Evolutionary conservation across 2,888 invertebrate genomes (phyloP).

Genomic region (Ophion ventricosus): DNA sequence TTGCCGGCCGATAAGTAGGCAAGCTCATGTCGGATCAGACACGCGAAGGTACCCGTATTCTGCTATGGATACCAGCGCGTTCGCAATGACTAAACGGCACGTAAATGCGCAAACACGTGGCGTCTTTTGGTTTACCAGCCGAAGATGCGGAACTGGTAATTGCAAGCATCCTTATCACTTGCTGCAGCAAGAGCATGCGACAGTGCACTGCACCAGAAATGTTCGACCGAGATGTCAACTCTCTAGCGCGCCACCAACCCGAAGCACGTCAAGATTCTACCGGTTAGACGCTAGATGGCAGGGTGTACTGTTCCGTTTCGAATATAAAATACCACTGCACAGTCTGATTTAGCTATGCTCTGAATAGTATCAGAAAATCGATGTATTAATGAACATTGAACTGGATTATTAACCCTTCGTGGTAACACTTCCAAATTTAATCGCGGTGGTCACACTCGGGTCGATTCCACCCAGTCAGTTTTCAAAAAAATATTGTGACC

Average conservation of each 20-base stretch:
- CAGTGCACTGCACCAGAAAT: constrained; percentile 19
- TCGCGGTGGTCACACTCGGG: no score
- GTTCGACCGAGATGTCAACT: constrained; percentile 27
- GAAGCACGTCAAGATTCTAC: constrained; percentile 40
- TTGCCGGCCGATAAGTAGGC: constrained; percentile 47
- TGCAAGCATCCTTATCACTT: constrained; percentile 49
- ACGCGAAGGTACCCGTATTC: background rate
- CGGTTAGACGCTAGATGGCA: constrained; percentile 57
- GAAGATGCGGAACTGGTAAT: constrained; percentile 33
- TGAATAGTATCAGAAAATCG: background rate
- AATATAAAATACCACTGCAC: constrained; percentile 7
- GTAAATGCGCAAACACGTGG: background rate
- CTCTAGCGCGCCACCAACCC: constrained; percentile 26
- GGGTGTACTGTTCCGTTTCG: background rate
- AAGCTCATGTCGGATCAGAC: constrained; percentile 3
- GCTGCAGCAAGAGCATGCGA: constrained; percentile 47
- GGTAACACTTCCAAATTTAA: no score
- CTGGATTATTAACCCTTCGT: no score
- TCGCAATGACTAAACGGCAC: background rate
- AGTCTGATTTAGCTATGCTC: background rate
- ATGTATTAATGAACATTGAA: background rate
- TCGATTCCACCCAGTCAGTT: no score
- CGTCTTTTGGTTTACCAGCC: constrained; percentile 53
- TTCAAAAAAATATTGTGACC: no score
- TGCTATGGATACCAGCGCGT: constrained; percentile 22